Evolutionary conservation across 2,888 invertebrate genomes (phyloP), one percentile per base, ranked within the genome.

Genomic region (Pemphredon lugubris): DNA sequence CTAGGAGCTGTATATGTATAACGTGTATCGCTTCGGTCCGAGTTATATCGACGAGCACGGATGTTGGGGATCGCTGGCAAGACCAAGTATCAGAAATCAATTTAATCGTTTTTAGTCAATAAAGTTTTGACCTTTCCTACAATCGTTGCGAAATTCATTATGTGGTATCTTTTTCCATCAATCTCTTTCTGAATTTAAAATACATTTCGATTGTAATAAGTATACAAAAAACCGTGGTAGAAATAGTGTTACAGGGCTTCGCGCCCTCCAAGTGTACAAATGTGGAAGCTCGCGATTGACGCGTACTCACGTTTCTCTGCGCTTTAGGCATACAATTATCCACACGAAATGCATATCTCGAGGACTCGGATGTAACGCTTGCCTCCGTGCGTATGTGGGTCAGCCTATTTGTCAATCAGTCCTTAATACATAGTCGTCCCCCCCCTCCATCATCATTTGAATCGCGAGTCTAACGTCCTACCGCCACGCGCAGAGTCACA

Each of bases 351-450:
- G 74, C 69, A 57, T 68, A 66, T 73, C 51, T 63, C 77, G 73
- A 80, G 77, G 60, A 73, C 76, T 58, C 54, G 61, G 20, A 48
- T 65, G 23, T 51, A 51, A 54, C 71, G 48, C 59, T 53, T 16
- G 50, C 65, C 68, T 68, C 65, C 68, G 63, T 60, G 55, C 55
- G 70, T 67, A 79, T 79, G 81, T 79, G 72, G 79, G 79, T 79
- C 78, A 81, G 75, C 75, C 81, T 50, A 78, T 81, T 79, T 81
- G 81, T 79, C 78, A 78, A 79, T 79, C 78, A 79, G 63, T 73
- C 75, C 81, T 79, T 78, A 81, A 81, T 78, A n/a, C n/a, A 72
- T 73, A 81, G 75, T n/a, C 65, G 45, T 61, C 40, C 21, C 59
- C 23, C 53, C 61, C 66, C 65, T 58, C 58, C n/a, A n/a, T 30